These are phyloP conservation scores for Engraulis encrasicolus DNA, from an alignment of 2,113 vertebrate genomes.

Conservation along the genomic window DNA sequence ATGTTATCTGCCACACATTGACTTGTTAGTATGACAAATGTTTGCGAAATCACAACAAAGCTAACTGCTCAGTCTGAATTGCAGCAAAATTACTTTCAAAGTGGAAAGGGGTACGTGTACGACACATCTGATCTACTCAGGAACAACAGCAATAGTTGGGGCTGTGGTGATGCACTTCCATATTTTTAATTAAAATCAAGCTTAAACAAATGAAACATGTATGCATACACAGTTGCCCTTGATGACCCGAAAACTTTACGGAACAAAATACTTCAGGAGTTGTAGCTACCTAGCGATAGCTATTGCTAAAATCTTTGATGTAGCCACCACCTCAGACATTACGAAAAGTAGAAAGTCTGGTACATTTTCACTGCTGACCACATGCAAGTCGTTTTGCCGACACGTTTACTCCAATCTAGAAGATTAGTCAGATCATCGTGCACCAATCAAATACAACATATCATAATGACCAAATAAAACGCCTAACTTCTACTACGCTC, in stretches of 20 bases:
- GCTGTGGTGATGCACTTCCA: background rate
- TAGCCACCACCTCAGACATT: background rate
- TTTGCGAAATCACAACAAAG: background rate
- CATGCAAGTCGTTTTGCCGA: background rate
- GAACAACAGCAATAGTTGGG: background rate
- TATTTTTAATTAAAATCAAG: background rate
- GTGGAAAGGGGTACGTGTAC: background rate
- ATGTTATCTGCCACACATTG: background rate
- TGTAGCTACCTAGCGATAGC: background rate
- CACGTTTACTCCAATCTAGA: background rate
- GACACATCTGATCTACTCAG: background rate
- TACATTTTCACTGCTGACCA: background rate
- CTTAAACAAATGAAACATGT: background rate
- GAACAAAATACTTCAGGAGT: background rate
- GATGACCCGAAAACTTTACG: background rate
- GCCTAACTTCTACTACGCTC: too few relatives aligned
- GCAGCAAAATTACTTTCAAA: background rate
- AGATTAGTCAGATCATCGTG: background rate
- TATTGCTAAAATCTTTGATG: conserved; percentile 14
- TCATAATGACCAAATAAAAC: background rate
- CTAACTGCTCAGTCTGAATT: background rate
- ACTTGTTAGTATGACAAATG: background rate
- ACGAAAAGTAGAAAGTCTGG: background rate
- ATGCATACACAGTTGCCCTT: background rate
- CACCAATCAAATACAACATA: background rate